Base-by-base conservation (phyloP, 2,113 vertebrate genomes). In the Phylloscopus whistleri region DNA sequence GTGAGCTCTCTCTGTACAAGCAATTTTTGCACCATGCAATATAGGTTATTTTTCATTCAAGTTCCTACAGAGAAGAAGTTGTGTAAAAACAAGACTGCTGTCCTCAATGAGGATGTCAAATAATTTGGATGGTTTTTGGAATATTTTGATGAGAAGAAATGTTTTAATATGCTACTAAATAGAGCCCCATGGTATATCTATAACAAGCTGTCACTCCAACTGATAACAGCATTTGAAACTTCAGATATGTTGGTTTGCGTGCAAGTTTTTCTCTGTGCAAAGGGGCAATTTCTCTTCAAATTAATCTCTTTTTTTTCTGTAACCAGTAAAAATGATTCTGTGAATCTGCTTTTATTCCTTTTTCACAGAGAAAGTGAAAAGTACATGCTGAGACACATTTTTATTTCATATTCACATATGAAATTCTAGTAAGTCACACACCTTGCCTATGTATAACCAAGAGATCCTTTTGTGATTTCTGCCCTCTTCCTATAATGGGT, bases 381-480 rank as follows among this genome's bases (percentile, higher is more conserved):
- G 18, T 58, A 72, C 20, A 35, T 59, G 26, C 41, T 41, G 31
- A 58, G 24, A 62, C 8, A 51, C 0, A n/a, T 51, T 87, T 84
- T 81, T 62, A 53, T 86, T 93, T 83, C 39, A 37, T 74, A 77
- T 44, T 87, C 67, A 87, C 7, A 11, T 49, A 43, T 6, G 21
- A 73, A 76, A 89, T 82, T 70, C 43, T 63, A 24, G 18, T 80
- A 84, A 91, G 58, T 89, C 58, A 83, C 33, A 83, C 64, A 68
- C 24, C 19, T 94, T 85, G 31, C 35, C 87, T 18, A n/a, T 46
- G 26, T 76, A 70, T 59, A 90, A 77, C 39, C 51, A 79, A 67
- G 37, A 86, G 51, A 69, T 83, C 21, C 12, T 69, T 76, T 41
- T 48, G 30, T 24, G 49, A 79, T 83, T n/a, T 49, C 59, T 89